Conservation (phyloP, 2,888 invertebrate species). For the Orthosia cruda region DNA sequence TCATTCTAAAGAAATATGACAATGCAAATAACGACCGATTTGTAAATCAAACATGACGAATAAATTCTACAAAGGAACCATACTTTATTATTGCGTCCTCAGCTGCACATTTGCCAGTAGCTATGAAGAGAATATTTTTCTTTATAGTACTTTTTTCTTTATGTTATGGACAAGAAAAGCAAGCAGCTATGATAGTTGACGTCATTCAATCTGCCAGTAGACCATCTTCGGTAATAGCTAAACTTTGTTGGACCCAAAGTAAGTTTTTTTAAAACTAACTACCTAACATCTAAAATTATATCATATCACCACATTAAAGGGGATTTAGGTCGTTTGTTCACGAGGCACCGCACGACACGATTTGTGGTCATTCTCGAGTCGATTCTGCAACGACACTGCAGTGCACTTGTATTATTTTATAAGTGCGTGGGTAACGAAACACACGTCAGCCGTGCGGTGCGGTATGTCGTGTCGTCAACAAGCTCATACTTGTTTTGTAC, state of each 20-base stretch:
- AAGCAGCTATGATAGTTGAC: slow-evolving; percentile 76
- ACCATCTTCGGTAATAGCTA: slow-evolving; percentile 79
- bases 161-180: slow-evolving; percentile 69
- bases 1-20: slow-evolving; percentile 49
- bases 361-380: too few species aligned
- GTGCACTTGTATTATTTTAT: too few species aligned
- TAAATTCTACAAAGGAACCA: not conserved
- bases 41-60: slow-evolving; percentile 59
- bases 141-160: slow-evolving; percentile 54
- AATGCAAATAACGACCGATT: slow-evolving; percentile 56
- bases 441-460: too few species aligned
- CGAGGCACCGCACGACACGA: too few species aligned
- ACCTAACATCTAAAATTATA: not conserved
- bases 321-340: too few species aligned
- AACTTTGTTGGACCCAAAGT: slow-evolving; percentile 81
- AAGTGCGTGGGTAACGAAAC: too few species aligned
- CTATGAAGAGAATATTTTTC: slow-evolving; percentile 57
- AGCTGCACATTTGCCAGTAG: not conserved
- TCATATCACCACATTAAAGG: too few species aligned
- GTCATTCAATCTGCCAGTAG: slow-evolving; percentile 77
- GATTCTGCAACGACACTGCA: too few species aligned
- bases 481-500: too few species aligned
- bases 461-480: too few species aligned
- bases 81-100: slow-evolving; percentile 13
- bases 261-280: slow-evolving; percentile 61